Evolutionary conservation across 2,888 invertebrate genomes (phyloP), one percentile per base, ranked within the genome.

Genomic region (Catocala nupta): DNA sequence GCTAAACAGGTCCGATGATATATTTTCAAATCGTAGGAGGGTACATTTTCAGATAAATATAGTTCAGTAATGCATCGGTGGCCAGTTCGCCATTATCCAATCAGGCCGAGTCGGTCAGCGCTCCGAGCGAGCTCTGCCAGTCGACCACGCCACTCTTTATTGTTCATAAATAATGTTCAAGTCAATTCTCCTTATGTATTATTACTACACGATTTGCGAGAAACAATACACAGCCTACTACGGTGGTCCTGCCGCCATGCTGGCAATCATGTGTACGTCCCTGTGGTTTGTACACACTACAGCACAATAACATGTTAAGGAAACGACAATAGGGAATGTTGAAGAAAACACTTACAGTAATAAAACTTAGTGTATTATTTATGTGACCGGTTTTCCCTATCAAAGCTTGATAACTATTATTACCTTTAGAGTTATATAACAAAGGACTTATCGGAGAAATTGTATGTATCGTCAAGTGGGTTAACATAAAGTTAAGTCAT

Each of bases 51-150:
- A 78, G 81, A 81, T 85, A 86, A 83, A 87, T 85, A 84, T 84
- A 86, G 82, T 75, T 74, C 64, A 62, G 69, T 71, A 68, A 69
- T 66, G 61, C 71, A 78, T 73, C 63, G 52, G 67, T 65, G 70
- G 76, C 56, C 65, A 63, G 70, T 54, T 44, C 55, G 73, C 81
- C 80, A 90, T 90, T 89, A 90, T 90, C 79, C 89, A 90, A 90
- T 90, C 86, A 82, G 77, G 73, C 69, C 67, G 68, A 66, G 57
- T 63, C 87, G 88, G 87, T 87, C 87, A 88, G 83, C 83, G 88
- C 85, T 83, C 87, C 80, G 78, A 69, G 72, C 70, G 70, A 57
- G 59, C 55, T 33, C 36, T 33, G 48, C 44, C 6, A 55, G 10
- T 42, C 63, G 63, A 67, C 62, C 72, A 68, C 72, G 68, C 77